These are phyloP conservation scores for Halocynthia aurantium DNA, from an alignment of 23 tunicate species.

Conservation along the genomic window DNA sequence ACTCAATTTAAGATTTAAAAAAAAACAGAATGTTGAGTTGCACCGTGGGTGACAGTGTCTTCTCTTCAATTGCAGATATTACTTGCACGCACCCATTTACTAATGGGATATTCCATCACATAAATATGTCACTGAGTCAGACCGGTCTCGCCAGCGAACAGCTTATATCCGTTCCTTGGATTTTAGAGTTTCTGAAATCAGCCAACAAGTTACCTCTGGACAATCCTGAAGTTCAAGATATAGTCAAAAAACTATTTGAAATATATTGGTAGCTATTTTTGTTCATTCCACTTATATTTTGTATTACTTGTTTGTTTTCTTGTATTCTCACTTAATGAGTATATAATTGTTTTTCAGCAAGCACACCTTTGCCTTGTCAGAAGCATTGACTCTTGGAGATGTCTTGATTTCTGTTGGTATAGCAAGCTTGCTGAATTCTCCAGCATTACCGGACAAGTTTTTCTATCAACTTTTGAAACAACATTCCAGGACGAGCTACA, in stretches of 20 bases:
- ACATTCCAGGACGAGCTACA: background rate
- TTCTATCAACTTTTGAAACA: background rate
- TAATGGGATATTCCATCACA: background rate
- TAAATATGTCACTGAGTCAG: background rate
- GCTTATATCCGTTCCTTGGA: conserved; percentile 17
- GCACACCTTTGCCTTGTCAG: background rate
- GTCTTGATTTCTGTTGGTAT: background rate
- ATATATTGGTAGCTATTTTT: background rate
- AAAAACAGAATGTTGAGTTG: too few species aligned
- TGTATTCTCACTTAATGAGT: too few species aligned
- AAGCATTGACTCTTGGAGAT: background rate
- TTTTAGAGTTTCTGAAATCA: conserved; percentile 9
- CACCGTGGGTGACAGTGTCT: too few species aligned
- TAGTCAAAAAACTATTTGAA: background rate
- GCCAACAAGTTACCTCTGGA: background rate
- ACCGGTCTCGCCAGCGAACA: background rate
- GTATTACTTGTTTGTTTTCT: background rate
- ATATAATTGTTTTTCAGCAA: background rate
- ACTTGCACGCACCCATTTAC: too few species aligned
- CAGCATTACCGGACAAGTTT: background rate
- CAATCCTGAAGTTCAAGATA: background rate
- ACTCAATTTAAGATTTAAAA: too few species aligned
- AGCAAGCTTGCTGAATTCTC: background rate
- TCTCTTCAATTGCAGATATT: too few species aligned
- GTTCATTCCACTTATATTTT: background rate